These are phyloP conservation scores for Diarsia rubi DNA, from an alignment of 2,888 invertebrate species.

Conservation along the genomic window DNA sequence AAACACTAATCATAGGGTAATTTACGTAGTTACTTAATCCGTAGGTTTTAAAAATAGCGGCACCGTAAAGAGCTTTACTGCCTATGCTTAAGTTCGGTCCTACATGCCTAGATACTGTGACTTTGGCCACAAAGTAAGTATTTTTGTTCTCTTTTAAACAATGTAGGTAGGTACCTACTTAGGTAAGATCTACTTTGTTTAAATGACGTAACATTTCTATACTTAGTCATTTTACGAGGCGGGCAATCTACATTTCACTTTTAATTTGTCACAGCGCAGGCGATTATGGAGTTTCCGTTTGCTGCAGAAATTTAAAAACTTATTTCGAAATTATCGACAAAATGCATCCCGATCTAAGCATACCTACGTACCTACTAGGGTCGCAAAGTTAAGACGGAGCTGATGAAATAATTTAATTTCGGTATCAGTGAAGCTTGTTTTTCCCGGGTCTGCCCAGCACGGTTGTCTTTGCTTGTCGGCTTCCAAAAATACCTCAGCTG, in stretches of 20 bases:
- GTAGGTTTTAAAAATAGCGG: conserved; percentile 22
- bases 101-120: not conserved
- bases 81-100: not conserved
- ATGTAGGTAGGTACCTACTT: too few species aligned
- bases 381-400: not conserved
- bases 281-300: not conserved
- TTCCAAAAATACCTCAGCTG: conserved; percentile 65
- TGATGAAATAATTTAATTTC: not conserved
- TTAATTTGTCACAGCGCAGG: conserved; percentile 10
- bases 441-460: conserved; percentile 40
- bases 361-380: conserved; percentile 1
- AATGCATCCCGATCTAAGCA: not conserved
- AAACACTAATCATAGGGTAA: not conserved
- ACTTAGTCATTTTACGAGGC: conserved; percentile 31
- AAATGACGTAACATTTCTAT: conserved; percentile 38
- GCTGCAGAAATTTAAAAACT: too few species aligned
- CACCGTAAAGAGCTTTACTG: not conserved
- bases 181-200: conserved; percentile 33
- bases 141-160: conserved; percentile 37
- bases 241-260: conserved; percentile 28
- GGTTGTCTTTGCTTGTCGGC: conserved; percentile 45
- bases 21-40: not conserved
- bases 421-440: conserved; percentile 22
- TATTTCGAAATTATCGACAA: not conserved
- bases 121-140: conserved; percentile 18